A percentile compares a stretch with the other conserved stretches of the same genome.
These are phyloP conservation scores for Etheostoma nigrum DNA, from an alignment of 2,797 vertebrate species.

Conservation along the genomic window DNA sequence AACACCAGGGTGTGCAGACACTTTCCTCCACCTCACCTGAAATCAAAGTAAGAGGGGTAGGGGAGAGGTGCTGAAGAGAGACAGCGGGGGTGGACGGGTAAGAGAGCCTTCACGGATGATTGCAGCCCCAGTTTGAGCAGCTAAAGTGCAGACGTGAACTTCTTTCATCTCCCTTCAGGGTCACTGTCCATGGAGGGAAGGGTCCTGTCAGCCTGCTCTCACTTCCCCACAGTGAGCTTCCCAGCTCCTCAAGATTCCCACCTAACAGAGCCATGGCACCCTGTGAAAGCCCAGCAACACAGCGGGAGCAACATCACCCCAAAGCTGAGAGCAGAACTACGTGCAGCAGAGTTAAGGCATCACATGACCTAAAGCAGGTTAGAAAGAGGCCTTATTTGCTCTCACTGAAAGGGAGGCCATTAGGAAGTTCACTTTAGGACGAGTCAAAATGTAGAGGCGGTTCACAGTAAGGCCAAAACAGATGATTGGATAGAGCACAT, in stretches of 20 bases:
- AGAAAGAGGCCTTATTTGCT: conserved; percentile 41
- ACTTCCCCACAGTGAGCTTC: conserved; percentile 87
- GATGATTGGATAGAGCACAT: conserved; percentile 7
- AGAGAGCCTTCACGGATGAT: conserved; percentile 82
- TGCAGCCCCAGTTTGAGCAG: conserved; percentile 89
- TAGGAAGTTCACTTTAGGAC: conserved; percentile 42
- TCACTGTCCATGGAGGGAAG: conserved; percentile 96
- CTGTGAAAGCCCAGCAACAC: conserved; percentile 61
- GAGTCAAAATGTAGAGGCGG: conserved; percentile 21
- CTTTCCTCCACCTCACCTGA: conserved; percentile 55
- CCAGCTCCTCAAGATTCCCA: conserved; percentile 73
- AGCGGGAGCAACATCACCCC: conserved; percentile 40
- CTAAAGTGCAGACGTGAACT: conserved; percentile 93
- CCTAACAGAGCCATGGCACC: conserved; percentile 64
- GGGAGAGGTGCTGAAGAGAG: conserved; percentile 53
- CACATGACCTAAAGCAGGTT: conserved; percentile 35
- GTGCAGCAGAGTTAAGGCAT: conserved; percentile 49
- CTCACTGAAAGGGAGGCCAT: conserved; percentile 19
- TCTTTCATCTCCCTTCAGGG: conserved; percentile 98
- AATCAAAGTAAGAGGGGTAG: conserved; percentile 67
- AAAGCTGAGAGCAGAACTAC: conserved; percentile 26
- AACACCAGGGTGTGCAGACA: conserved; percentile 44
- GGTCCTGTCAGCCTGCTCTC: conserved; percentile 95
- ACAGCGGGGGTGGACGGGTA: conserved; percentile 45
- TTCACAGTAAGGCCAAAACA: neutral